phyloP scores from a whole-genome alignment of 2,888 invertebrate genomes.

The Lycia hirtaria region DNA sequence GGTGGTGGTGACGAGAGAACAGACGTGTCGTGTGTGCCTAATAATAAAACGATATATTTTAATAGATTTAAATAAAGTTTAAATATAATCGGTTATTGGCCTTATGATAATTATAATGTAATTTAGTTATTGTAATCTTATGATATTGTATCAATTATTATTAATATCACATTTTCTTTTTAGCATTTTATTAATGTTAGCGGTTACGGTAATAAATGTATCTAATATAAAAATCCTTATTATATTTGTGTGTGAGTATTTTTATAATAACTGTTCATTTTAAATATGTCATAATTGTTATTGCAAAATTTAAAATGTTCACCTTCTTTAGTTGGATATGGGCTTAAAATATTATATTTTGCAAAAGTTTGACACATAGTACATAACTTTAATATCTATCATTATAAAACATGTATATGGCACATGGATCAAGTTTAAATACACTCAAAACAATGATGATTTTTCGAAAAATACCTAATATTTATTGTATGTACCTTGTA shows the following conservation, averaged over 20 bases:
- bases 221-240: not conserved
- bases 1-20: too few species aligned
- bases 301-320: not conserved
- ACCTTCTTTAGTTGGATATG: slow-evolving; percentile 2
- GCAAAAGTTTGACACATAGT: not conserved
- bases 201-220: slow-evolving; percentile 14
- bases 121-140: slow-evolving; percentile 44
- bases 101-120: slow-evolving; percentile 46
- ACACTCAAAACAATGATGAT: too few species aligned
- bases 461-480: not conserved
- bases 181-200: slow-evolving; percentile 31
- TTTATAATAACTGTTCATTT: slow-evolving; percentile 3
- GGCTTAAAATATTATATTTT: not conserved
- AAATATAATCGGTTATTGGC: slow-evolving; percentile 46
- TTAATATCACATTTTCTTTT: slow-evolving; percentile 46
- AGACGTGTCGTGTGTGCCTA: slow-evolving; percentile 22
- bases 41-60: slow-evolving; percentile 15
- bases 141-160: slow-evolving; percentile 51
- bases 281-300: slow-evolving; percentile 6
- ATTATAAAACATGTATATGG: not conserved
- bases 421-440: too few species aligned
- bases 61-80: slow-evolving; percentile 34
- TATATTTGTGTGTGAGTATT: slow-evolving; percentile 11
- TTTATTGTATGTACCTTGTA: too few species aligned
- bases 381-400: slow-evolving; percentile 13